Conservation (phyloP, 1,140 invertebrate species). For the Spodoptera frugiperda region DNA sequence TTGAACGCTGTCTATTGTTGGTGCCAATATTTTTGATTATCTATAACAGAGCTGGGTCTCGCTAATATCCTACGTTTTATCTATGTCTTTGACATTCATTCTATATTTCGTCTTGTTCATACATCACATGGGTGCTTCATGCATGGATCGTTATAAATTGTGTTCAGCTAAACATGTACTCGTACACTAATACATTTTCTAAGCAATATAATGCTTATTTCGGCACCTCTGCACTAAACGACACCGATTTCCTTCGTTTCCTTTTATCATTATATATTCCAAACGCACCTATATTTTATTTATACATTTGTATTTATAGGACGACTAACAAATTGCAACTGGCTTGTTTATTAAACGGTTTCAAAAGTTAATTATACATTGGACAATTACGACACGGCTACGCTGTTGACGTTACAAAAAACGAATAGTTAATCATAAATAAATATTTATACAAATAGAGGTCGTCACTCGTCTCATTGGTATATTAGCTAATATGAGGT, state of each 20-base stretch:
- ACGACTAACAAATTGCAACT: neutral
- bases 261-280: neutral
- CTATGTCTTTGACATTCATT: constrained; percentile 31
- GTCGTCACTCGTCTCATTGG: constrained; percentile 7
- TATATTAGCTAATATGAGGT: constrained; percentile 4
- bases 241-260: constrained; percentile 10
- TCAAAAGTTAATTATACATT: constrained; percentile 1
- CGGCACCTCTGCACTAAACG: constrained; percentile 17
- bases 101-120: constrained; percentile 29
- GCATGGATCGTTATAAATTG: constrained; percentile 33
- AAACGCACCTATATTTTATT: neutral
- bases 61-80: constrained; percentile 12
- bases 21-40: constrained; percentile 48
- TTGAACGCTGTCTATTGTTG: constrained; percentile 59
- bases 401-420: neutral
- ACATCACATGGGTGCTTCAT: constrained; percentile 44
- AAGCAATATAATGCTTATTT: constrained; percentile 42
- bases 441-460: constrained; percentile 17
- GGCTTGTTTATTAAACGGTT: neutral
- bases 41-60: constrained; percentile 36
- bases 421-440: constrained; percentile 2
- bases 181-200: constrained; percentile 29
- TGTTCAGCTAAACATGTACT: constrained; percentile 38
- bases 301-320: constrained; percentile 17
- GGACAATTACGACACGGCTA: neutral